A percentile compares a stretch with the other conserved stretches of the same genome.
These are phyloP conservation scores for Parotocinclus haroldoi DNA, from an alignment of 2,797 vertebrate species.

Conservation along the genomic window DNA sequence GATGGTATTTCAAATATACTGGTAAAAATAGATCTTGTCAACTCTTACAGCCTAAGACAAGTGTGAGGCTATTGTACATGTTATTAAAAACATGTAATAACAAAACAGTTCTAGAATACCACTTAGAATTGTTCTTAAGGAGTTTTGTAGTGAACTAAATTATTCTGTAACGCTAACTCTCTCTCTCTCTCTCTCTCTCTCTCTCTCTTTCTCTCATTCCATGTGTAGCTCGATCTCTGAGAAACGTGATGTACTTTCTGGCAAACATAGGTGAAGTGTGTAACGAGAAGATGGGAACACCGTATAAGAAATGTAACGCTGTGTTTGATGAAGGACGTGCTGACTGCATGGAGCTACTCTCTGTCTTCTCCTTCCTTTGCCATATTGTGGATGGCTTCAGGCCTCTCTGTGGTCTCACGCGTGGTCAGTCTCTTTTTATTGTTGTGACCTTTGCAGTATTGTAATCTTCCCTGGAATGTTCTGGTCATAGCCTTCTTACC, in stretches of 20 bases:
- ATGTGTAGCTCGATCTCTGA: conserved; percentile 70
- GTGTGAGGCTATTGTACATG: too few relatives aligned
- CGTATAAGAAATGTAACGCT: conserved; percentile 69
- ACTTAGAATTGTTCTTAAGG: too few relatives aligned
- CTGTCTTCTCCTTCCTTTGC: conserved; percentile 73
- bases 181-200: conserved; percentile 7
- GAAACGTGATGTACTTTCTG: conserved; percentile 79
- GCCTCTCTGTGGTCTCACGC: conserved; percentile 70
- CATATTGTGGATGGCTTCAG: conserved; percentile 68
- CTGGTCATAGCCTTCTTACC: conserved; percentile 6
- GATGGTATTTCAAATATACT: too few relatives aligned
- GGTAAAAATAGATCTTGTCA: too few relatives aligned
- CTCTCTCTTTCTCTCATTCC: background rate
- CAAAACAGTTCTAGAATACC: too few relatives aligned
- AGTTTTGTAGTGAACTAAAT: too few relatives aligned
- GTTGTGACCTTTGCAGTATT: conserved; percentile 28
- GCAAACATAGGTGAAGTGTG: conserved; percentile 70
- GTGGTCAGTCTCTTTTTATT: conserved; percentile 55
- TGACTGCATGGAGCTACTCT: conserved; percentile 65
- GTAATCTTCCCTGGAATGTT: conserved; percentile 39
- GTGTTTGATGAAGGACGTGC: conserved; percentile 67
- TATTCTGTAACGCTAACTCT: background rate
- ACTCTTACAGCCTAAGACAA: too few relatives aligned
- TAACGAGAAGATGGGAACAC: conserved; percentile 75
- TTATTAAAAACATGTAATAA: background rate